A percentile compares a stretch with the other conserved stretches of the same genome.
Conservation (phyloP, 1,140 invertebrate genomes). For the Diplogasteroides magnus region DNA sequence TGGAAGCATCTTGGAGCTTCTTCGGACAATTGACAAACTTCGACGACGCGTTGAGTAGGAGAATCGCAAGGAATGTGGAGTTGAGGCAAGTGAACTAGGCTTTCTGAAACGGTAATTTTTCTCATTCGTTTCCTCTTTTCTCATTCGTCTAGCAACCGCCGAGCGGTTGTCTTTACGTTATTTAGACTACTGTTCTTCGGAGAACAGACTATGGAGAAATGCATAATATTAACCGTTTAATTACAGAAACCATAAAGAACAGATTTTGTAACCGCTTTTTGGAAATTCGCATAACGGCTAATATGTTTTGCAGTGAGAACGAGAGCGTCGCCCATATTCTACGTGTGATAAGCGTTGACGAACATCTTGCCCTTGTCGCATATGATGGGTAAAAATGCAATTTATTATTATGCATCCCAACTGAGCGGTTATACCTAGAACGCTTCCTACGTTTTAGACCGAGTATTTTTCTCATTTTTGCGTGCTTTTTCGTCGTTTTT, state of each 20-base stretch:
- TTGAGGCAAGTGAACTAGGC: background rate
- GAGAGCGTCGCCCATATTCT: background rate
- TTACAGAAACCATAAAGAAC: background rate
- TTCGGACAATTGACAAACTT: background rate
- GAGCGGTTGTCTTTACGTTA: background rate
- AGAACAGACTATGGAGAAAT: background rate
- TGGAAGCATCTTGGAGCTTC: background rate
- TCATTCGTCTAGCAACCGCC: background rate
- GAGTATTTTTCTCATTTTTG: no score
- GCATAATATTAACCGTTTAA: background rate
- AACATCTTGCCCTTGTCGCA: background rate
- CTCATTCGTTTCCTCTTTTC: background rate
- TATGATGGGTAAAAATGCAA: background rate
- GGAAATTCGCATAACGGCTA: no score
- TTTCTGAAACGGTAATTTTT: background rate
- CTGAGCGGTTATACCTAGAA: no score
- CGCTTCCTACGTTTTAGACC: no score
- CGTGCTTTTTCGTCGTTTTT: no score
- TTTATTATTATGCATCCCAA: background rate
- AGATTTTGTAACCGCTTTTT: background rate
- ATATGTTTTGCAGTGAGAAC: background rate
- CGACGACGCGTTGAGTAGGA: background rate
- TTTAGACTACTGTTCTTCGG: no score
- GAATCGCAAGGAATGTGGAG: background rate
- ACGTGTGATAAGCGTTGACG: background rate